Conservation (phyloP, 1,140 invertebrate species). For the Hypsibius dujardini region DNA sequence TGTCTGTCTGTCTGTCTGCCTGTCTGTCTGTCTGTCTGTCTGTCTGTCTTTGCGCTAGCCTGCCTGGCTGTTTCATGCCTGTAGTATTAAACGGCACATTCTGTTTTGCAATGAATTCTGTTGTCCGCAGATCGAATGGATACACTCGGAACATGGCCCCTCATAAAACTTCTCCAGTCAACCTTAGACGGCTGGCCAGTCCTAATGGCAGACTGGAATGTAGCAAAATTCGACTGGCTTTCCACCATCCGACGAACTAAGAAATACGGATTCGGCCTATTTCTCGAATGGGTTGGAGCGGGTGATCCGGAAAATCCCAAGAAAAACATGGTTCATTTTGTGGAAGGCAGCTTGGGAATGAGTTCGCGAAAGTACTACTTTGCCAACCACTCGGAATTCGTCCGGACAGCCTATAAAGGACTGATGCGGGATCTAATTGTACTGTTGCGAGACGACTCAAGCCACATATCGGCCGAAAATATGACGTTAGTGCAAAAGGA, state of each 20-base stretch:
- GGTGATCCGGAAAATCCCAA: background rate
- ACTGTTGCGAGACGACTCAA: background rate
- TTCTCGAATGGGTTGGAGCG: constrained; percentile 1
- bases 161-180: constrained; percentile 46
- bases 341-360: constrained; percentile 1
- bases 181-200: constrained; percentile 69
- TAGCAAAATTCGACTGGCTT: constrained; percentile 24
- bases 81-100: background rate
- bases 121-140: constrained; percentile 33
- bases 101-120: background rate
- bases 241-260: background rate
- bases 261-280: constrained; percentile 1
- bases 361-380: background rate
- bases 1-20: no score
- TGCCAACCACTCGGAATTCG: background rate
- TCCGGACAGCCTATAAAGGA: background rate
- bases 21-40: no score
- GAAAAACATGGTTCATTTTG: background rate
- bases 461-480: background rate
- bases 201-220: constrained; percentile 44
- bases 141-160: constrained; percentile 47
- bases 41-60: no score
- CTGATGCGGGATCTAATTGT: constrained; percentile 6
- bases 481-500: background rate
- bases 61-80: no score